These are phyloP conservation scores for Enteromius fasciolatus DNA, from an alignment of 2,797 vertebrate genomes.

Conservation along the genomic window DNA sequence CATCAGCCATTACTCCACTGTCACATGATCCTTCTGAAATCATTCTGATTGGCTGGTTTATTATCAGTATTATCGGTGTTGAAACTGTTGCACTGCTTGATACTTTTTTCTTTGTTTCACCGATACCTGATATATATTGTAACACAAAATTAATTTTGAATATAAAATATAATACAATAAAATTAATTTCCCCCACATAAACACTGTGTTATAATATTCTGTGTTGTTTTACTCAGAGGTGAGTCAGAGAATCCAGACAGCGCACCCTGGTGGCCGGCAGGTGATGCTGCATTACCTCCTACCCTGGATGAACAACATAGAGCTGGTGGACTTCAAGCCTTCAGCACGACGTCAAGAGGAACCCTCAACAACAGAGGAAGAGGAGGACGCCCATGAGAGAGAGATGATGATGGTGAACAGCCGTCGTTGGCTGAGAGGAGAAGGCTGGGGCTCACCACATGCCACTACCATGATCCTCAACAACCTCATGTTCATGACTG, in stretches of 20 bases:
- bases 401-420: conserved; percentile 95
- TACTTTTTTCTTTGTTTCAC: too few relatives aligned
- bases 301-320: conserved; percentile 99
- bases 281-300: conserved; percentile 98
- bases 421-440: conserved; percentile 92
- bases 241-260: conserved; percentile 96
- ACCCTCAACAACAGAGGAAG: conserved; percentile 76
- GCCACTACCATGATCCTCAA: conserved; percentile 98
- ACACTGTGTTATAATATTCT: not conserved
- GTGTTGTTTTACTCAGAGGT: conserved; percentile 81
- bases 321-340: conserved; percentile 93
- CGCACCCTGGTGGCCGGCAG: conserved; percentile 94
- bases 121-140: too few relatives aligned
- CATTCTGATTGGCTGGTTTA: too few relatives aligned
- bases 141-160: too few relatives aligned
- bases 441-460: conserved; percentile 97
- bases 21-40: too few relatives aligned
- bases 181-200: too few relatives aligned
- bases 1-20: too few relatives aligned
- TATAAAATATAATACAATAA: too few relatives aligned
- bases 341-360: conserved; percentile 82
- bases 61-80: too few relatives aligned
- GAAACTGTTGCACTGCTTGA: too few relatives aligned
- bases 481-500: conserved; percentile 99
- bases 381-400: conserved; percentile 82